A percentile compares a stretch with the other conserved stretches of the same genome.
Conservation (phyloP, 2,113 vertebrate genomes). For the Tragelaphus buxtoni region DNA sequence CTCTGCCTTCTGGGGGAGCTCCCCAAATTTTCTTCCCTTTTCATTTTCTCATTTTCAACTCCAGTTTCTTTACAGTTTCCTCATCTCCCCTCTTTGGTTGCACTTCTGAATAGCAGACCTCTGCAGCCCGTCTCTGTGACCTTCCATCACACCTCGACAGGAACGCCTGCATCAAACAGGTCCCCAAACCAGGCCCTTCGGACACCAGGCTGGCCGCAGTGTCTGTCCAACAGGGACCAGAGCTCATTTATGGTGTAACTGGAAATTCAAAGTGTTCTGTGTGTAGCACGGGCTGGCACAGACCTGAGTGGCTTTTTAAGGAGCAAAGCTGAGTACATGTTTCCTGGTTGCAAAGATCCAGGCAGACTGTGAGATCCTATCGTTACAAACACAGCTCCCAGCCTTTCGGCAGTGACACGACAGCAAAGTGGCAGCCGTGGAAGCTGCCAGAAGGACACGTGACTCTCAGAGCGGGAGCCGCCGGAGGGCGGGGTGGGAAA, state of each 20-base stretch:
- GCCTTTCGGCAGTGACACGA: fast-evolving
- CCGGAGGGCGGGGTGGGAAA: fast-evolving
- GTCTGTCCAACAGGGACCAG: not conserved
- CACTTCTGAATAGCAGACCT: not conserved
- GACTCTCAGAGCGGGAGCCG: not conserved
- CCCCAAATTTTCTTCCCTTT: not conserved
- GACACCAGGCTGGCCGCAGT: fast-evolving
- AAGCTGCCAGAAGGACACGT: fast-evolving
- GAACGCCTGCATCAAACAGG: fast-evolving
- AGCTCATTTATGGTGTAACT: not conserved
- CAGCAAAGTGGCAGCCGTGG: fast-evolving
- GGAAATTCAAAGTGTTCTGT: too few species aligned
- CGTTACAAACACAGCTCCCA: not conserved
- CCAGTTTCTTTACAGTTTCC: not conserved
- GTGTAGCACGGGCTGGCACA: too few species aligned
- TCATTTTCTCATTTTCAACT: not conserved
- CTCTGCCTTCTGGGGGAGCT: not conserved
- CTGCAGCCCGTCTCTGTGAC: not conserved
- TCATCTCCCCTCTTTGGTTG: not conserved
- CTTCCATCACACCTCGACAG: fast-evolving
- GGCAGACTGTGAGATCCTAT: not conserved
- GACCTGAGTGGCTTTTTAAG: not conserved
- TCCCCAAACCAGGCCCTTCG: not conserved
- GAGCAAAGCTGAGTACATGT: not conserved
- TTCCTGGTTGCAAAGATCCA: not conserved